Evolutionary conservation across 2,797 vertebrate species (phyloP), one percentile per base, ranked within the genome.

Genomic region (Bovichtus variegatus): DNA sequence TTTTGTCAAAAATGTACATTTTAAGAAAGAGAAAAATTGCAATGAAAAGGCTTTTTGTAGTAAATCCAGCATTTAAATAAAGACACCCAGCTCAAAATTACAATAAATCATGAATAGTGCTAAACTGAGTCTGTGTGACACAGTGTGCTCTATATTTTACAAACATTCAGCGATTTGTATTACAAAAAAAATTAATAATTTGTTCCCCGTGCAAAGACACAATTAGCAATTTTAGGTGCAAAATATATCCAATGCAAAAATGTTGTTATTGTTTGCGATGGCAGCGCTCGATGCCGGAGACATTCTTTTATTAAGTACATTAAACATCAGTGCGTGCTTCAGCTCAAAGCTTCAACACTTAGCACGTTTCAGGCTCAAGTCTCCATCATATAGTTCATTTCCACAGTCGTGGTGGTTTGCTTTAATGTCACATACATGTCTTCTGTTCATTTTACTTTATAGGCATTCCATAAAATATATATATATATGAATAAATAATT

Each of bases 1-100:
- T 21, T 58, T 71, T 27, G 71, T 59, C 66, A 7, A 41, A 51
- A 44, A 50, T 11, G 16, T 23, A 77, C 57, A 38, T 47, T 72
- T 71, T 9, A 27, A 64, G 31, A 67, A 51, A 9, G 21, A 73
- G 9, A 40, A 71, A 72, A 38, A 51, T 5, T 2, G 43, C 2
- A 5, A 6, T 4, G 38, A 69, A 34, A 66, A 27, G n/a, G 4
- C 8, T 47, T 50, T 71, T 54, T 12, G 34, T 3, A 11, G 19
- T 7, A 43, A 66, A 54, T 75, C n/a, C 34, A 13, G 58, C 19
- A 25, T 71, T 75, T 51, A 34, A 49, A 43, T 60, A 44, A 36
- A 51, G 2, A 51, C 18, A 13, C 31, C 2, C 36, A 6, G 9
- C 38, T 53, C 18, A 43, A 57, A 29, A 62, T 49, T 57, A 50